Evolutionary conservation across 2,113 vertebrate genomes (phyloP), one percentile per base, ranked within the genome.

Genomic region (Bufo gargarizans): DNA sequence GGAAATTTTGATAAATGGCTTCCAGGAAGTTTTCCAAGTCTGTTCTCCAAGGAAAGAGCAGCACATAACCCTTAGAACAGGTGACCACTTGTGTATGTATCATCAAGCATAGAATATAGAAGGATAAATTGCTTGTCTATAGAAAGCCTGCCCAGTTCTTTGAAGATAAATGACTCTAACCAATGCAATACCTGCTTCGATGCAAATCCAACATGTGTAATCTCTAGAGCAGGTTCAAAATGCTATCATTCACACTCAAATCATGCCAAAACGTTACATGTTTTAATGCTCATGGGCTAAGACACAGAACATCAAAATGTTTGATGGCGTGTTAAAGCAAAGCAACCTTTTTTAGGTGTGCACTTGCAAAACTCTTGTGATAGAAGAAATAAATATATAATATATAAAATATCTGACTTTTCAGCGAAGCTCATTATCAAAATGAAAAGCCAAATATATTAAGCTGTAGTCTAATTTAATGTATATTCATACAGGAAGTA

Each of bases 71-170:
- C 56, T 2, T 12, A 63, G 11, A 63, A 78, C 85, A 86, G 74
- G 43, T 78, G 61, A 65, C 59, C 85, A 86, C 56, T 59, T 76
- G 9, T 63, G 45, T 65, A 55, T 86, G 55, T 65, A 78, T 78
- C 67, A 72, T 56, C n/a, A 78, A 53, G 59, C 58, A 65, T 6
- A 86, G 43, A 50, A 61, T 63, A n/a, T 63, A 4, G 43, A 47
- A 86, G 55, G 77, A 86, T 78, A 86, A 77, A 61, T 86, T 77
- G 71, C 84, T 63, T 86, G 82, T 84, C 82, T 84, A 50, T 43
- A 11, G 14, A 58, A 13, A 74, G 53, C 65, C 74, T 78, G 85
- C 43, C 74, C n/a, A 50, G 74, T 79, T 78, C 19, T 65, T 55
- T 13, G 49, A 84, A 84, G 65, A 86, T 78, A 77, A 86, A 79